Percentiles rank a stretch among this genome's conserved stretches.
These are phyloP conservation scores for Astropecten irregularis DNA, from an alignment of 53 echinoderm and acorn worm genomes.

Conservation along the genomic window DNA sequence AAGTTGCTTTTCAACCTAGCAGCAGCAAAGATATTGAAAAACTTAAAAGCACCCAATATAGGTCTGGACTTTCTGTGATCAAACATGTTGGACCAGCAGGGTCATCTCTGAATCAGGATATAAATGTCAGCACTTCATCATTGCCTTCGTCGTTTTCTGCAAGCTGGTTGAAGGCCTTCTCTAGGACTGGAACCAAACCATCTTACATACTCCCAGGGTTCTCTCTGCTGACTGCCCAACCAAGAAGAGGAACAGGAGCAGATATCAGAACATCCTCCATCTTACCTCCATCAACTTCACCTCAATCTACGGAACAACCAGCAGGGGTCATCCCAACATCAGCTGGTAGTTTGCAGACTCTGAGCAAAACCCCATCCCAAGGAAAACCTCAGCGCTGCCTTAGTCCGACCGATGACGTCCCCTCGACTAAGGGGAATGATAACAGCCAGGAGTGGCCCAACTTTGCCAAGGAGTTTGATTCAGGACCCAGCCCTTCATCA, in stretches of 20 bases:
- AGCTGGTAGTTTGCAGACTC: background rate
- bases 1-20: too few relatives aligned
- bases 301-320: too few relatives aligned
- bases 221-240: background rate
- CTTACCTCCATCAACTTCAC: too few relatives aligned
- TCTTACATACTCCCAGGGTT: constrained; percentile 15
- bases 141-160: too few relatives aligned
- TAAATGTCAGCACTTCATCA: too few relatives aligned
- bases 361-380: background rate
- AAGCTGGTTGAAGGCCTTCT: background rate
- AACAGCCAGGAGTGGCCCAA: constrained; percentile 50
- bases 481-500: constrained; percentile 4
- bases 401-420: background rate
- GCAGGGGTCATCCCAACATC: background rate
- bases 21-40: too few relatives aligned
- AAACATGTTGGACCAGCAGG: too few relatives aligned
- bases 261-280: too few relatives aligned
- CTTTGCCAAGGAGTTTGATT: constrained; percentile 45
- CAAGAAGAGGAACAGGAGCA: background rate
- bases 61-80: too few relatives aligned
- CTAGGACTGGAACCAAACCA: background rate
- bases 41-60: too few relatives aligned
- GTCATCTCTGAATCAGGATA: too few relatives aligned
- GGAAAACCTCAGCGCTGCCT: background rate
- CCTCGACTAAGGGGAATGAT: background rate